Evolutionary conservation across 2,797 vertebrate species (phyloP), one percentile per base, ranked within the genome.

Genomic region (Hydrolagus colliei): DNA sequence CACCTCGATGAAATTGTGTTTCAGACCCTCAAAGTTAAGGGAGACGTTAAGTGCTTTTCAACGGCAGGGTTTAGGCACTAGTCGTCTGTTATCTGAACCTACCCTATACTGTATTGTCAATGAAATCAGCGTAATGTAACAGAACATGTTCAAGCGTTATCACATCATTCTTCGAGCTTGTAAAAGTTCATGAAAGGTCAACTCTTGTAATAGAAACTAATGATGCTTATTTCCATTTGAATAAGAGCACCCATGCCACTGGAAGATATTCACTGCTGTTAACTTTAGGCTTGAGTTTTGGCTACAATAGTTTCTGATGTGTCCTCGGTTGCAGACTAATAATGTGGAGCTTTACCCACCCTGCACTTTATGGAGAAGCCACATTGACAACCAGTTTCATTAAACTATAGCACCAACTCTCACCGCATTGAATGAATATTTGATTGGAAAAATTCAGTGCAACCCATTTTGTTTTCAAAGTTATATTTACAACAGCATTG

Each of bases 401-500:
- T 10, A 59, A 76, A 41, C 41, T 18, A 79, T 32, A n/a, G 20
- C 59, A 11, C 20, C 41, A n/a, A 61, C 9, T 77, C 14, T 4
- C 2, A 27, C 16, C 27, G 41, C 32, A 80, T 67, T 32, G 67
- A 71, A 63, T 27, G 32, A 71, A 84, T 67, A 71, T 41, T 82
- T 41, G 18, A 35, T 41, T 78, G 12, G 67, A 84, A 77, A 77
- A 71, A 84, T 12, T 32, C 61, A 41, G 65, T 84, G 79, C 41
- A 68, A 84, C 41, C 71, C 89, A 89, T 90, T 91, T 91, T 91
- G 91, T 91, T 93, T 52, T 92, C 89, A 90, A 88, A 89, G 90
- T 87, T 88, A 18, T 91, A 93, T 94, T 94, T 94, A 95, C 90
- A 93, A 91, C 93, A 92, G 88, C 63, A 71, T 90, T 87, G 86